Base-by-base conservation (phyloP, 2,888 invertebrate genomes). In the Aricia artaxerxes region DNA sequence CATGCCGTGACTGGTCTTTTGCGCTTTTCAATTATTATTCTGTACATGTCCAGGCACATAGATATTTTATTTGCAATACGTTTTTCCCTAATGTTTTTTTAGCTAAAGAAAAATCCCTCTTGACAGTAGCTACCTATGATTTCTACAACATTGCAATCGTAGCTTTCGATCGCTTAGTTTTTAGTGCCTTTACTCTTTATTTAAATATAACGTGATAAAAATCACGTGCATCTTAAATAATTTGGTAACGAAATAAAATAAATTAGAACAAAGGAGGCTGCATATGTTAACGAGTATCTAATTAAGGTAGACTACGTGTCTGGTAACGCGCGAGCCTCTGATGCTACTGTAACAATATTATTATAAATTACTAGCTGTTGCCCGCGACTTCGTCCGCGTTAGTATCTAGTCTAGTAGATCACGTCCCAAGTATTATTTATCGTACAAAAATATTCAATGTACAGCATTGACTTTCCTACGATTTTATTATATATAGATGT, bases 201-300 rank as follows among this genome's bases (percentile, higher is more conserved):
- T 35, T 3, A 11, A 35, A 69, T 11, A 69, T 11, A 35, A 16
- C 35, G 69, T 16, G 38, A 69, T 69, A 69, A 38, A 69, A 35
- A 69, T 69, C 69, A 69, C 69, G 69, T 69, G 69, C 35, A 69
- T 35, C 35, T 69, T 69, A 35, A 69, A 35, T 35, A 35, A 35
- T 69, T 69, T 9, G 24, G 64, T 64, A 31, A 35, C 13, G 13
- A 13, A 69, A 24, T 69, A 69, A 69, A 69, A 9, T 64, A 4
- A 69, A 69, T 69, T 38, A 69, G 35, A 69, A 35, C 35, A 13
- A 69, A 35, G 35, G 4, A 69, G 69, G 69, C 35, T 69, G 69
- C 13, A 69, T 24, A 38, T 35, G 16, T 69, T 38, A 69, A 69
- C 69, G 69, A 69, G 69, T 69, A 69, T 69, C 35, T 69, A 69